Evolutionary conservation across 2,888 invertebrate species (phyloP).

Genomic region (Parnassius orleans): DNA sequence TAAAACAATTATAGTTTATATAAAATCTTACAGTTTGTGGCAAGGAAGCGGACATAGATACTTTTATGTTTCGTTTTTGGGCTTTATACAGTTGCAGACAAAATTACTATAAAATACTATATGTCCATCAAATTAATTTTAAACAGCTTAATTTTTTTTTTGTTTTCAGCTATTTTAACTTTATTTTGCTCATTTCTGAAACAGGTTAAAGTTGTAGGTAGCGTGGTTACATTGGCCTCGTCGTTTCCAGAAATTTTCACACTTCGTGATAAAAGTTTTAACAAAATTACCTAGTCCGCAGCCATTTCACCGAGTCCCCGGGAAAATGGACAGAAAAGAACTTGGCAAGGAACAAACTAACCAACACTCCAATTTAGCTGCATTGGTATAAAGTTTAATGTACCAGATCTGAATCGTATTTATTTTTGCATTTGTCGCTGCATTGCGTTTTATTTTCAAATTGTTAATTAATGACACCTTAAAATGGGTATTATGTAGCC

Average conservation of each 20-base stretch:
- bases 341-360: conserved; percentile 78
- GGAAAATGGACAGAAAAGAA: conserved; percentile 72
- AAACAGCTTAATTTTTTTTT: not conserved
- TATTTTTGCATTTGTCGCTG: too few species aligned
- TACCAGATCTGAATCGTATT: conserved; percentile 71
- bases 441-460: too few species aligned
- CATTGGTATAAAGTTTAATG: conserved; percentile 77
- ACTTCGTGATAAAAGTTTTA: conserved; percentile 79
- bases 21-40: too few species aligned
- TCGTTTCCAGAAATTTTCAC: conserved; percentile 69
- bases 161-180: not conserved
- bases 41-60: too few species aligned
- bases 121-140: too few species aligned
- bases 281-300: conserved; percentile 75
- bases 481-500: too few species aligned
- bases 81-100: too few species aligned
- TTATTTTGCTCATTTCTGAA: conserved; percentile 49
- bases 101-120: too few species aligned
- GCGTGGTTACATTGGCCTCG: conserved; percentile 55
- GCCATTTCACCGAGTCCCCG: conserved; percentile 66
- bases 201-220: conserved; percentile 70
- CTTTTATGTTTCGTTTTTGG: too few species aligned
- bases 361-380: conserved; percentile 75
- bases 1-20: too few species aligned
- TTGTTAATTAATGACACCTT: too few species aligned